Base-by-base conservation (phyloP, 1,140 invertebrate species). In the Neoseiulus cucumeris region DNA sequence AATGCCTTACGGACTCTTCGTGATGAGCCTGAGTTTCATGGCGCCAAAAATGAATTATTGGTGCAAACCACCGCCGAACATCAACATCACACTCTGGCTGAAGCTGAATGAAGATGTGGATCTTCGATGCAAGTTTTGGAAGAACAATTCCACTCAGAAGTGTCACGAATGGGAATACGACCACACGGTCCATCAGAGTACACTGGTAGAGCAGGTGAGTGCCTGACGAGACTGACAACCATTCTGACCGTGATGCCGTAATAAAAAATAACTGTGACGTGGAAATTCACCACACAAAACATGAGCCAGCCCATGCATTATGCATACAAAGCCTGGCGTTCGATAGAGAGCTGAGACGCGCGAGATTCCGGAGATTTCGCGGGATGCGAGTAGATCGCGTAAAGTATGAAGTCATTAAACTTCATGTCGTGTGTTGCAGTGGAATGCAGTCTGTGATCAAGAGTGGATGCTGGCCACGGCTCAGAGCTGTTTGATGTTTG, bases 161-260 rank as follows among this genome's bases (percentile, higher is more conserved):
- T 59, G 51, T 25, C 51, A 59, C 33, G 51, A 59, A 25, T 59
- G 51, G 51, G 51, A 59, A 59, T 59, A 59, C 22, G 51, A 59
- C 22, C 51, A 59, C 33, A 20, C 51, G 17, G 14, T 20, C 4
- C 51, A 59, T 25, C 14, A 14, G 33, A 59, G 22, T 29, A 59
- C 51, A 9, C 51, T 59, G 25, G 14, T 25, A 9, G 51, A 59
- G 22, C 25, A 59, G 51, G 51, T 59, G 22, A 9, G 51, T 59
- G 33, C 17, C 1, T 9, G 33, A 9, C 9, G 33, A 39, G n/a
- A n/a, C n/a, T n/a, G n/a, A n/a, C n/a, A n/a, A n/a, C n/a, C n/a
- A n/a, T n/a, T n/a, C n/a, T n/a, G n/a, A n/a, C n/a, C n/a, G n/a
- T n/a, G n/a, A n/a, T n/a, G n/a, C n/a, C n/a, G n/a, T n/a, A n/a